phyloP scores from a whole-genome alignment of 2,888 invertebrate species.

The Altica lythri region DNA sequence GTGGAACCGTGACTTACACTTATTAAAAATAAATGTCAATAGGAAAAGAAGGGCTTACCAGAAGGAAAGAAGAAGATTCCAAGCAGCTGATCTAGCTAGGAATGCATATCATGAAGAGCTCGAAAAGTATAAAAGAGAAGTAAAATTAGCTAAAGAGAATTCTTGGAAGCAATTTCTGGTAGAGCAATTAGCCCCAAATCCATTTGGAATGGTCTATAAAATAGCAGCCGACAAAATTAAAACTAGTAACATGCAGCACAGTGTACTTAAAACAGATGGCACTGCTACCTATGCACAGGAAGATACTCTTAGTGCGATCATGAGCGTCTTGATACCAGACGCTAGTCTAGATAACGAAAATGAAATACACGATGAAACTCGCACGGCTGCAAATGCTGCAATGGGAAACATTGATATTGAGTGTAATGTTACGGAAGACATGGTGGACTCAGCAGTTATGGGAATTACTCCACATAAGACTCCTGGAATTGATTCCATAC shows the following conservation, averaged over 20 bases:
- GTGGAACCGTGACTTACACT: too few species aligned
- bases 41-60: too few species aligned
- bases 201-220: background rate
- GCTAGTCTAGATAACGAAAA: background rate
- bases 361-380: background rate
- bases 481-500: background rate
- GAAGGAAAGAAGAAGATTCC: too few species aligned
- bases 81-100: too few species aligned
- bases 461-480: background rate
- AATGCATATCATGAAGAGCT: too few species aligned
- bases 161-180: too few species aligned
- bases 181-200: too few species aligned
- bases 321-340: background rate
- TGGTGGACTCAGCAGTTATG: background rate
- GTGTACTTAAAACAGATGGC: background rate
- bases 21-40: too few species aligned
- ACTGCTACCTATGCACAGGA: background rate
- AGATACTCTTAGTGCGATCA: background rate
- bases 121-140: too few species aligned
- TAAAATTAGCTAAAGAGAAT: too few species aligned
- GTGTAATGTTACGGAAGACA: background rate
- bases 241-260: background rate
- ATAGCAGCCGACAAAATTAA: background rate
- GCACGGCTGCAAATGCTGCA: background rate
- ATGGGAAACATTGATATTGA: background rate